Percentiles rank a stretch among this genome's conserved stretches.
phyloP scores from a whole-genome alignment of 2,797 vertebrate species.

The Botia almorhae region DNA sequence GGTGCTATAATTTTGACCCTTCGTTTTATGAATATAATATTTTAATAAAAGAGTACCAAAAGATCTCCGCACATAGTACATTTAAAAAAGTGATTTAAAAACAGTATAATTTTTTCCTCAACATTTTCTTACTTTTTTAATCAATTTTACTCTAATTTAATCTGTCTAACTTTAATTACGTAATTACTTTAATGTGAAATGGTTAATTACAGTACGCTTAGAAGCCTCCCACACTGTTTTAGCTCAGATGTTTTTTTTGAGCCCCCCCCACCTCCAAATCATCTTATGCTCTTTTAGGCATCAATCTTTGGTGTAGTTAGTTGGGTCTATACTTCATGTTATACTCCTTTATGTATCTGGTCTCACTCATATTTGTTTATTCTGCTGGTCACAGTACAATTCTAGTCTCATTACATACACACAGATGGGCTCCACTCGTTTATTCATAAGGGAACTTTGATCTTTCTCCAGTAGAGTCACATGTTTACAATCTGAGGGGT shows the following conservation, averaged over 20 bases:
- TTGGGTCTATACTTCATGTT: background rate
- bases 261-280: background rate
- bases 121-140: too few species aligned
- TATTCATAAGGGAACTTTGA: conserved; percentile 64
- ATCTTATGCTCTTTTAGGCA: background rate
- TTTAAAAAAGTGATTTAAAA: background rate
- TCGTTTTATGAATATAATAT: background rate
- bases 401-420: conserved; percentile 30
- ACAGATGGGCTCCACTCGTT: conserved; percentile 58
- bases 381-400: conserved; percentile 20
- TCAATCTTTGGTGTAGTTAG: background rate
- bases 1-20: background rate
- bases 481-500: conserved; percentile 40
- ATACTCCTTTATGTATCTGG: conserved; percentile 10
- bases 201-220: too few species aligned
- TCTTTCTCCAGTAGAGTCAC: conserved; percentile 49
- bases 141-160: too few species aligned
- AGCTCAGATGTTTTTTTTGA: background rate
- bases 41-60: too few species aligned
- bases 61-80: background rate
- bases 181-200: too few species aligned
- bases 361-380: background rate
- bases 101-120: background rate
- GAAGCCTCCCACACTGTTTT: too few species aligned
- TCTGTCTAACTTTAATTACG: too few species aligned